phyloP scores from a whole-genome alignment of 2,113 vertebrate species.

The Marcusenius ussheri region DNA sequence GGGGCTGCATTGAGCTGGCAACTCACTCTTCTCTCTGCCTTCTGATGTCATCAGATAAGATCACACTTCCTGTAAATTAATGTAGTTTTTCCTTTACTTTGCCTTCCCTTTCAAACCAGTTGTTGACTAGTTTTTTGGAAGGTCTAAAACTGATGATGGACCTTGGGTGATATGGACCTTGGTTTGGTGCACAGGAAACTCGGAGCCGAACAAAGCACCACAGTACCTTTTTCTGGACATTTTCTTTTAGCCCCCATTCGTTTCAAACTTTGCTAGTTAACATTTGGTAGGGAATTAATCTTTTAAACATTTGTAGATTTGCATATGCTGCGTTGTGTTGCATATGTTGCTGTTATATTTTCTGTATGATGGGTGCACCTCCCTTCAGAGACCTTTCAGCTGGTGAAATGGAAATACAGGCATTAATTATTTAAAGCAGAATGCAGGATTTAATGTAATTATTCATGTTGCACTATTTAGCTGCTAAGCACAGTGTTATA shows the following conservation, averaged over 20 bases:
- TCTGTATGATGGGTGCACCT: not conserved
- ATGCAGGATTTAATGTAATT: not conserved
- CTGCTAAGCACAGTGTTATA: not conserved
- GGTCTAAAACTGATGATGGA: not conserved
- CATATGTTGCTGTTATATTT: not conserved
- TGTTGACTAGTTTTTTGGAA: not conserved
- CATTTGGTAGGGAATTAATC: not conserved
- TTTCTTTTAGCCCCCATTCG: not conserved
- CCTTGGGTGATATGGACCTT: not conserved
- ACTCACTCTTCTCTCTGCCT: not conserved
- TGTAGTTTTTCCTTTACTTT: not conserved
- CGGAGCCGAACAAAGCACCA: not conserved
- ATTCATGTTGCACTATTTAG: not conserved
- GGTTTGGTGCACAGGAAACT: not conserved
- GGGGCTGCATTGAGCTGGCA: not conserved
- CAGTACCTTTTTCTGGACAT: not conserved
- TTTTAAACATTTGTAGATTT: not conserved
- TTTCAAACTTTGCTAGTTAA: not conserved
- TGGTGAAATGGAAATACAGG: not conserved
- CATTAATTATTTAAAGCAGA: not conserved
- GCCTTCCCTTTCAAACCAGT: not conserved
- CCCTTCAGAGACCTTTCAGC: not conserved
- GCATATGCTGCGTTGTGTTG: not conserved
- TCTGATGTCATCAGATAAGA: not conserved
- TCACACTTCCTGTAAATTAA: constrained; percentile 4